These are phyloP conservation scores for Philaenus spumarius DNA, from an alignment of 1,140 invertebrate species.

Conservation along the genomic window DNA sequence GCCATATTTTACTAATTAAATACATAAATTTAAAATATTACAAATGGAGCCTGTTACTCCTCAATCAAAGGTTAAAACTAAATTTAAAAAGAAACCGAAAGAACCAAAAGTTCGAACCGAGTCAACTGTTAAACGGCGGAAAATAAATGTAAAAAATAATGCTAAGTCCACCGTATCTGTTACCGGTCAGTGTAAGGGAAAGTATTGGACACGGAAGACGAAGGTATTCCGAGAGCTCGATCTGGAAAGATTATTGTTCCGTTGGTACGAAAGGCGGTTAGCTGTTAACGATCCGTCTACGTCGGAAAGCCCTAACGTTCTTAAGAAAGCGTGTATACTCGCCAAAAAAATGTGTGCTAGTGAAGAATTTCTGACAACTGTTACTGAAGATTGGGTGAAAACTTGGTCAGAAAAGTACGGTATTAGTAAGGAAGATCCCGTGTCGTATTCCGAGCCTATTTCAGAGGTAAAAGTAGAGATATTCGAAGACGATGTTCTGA, in stretches of 20 bases:
- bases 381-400: constrained; percentile 24
- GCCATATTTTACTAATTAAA: too few species aligned
- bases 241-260: constrained; percentile 29
- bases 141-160: neutral
- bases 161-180: too few species aligned
- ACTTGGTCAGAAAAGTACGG: constrained; percentile 27
- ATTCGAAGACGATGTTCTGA: constrained; percentile 1
- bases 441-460: neutral
- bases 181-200: constrained; percentile 8
- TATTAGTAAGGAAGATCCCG: constrained; percentile 1
- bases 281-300: neutral
- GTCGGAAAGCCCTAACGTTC: constrained; percentile 14
- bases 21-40: too few species aligned
- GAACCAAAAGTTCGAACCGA: too few species aligned
- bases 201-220: constrained; percentile 1
- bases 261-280: constrained; percentile 30
- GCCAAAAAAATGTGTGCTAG: constrained; percentile 25
- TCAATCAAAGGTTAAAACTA: neutral
- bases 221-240: constrained; percentile 24
- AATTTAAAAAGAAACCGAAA: constrained; percentile 5
- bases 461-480: constrained; percentile 8
- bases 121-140: too few species aligned
- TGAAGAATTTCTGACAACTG: constrained; percentile 2
- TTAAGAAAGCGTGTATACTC: constrained; percentile 24
- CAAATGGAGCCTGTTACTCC: constrained; percentile 13